Conservation (phyloP, 2,888 invertebrate species). For the Lepidocyrtoides sp. region DNA sequence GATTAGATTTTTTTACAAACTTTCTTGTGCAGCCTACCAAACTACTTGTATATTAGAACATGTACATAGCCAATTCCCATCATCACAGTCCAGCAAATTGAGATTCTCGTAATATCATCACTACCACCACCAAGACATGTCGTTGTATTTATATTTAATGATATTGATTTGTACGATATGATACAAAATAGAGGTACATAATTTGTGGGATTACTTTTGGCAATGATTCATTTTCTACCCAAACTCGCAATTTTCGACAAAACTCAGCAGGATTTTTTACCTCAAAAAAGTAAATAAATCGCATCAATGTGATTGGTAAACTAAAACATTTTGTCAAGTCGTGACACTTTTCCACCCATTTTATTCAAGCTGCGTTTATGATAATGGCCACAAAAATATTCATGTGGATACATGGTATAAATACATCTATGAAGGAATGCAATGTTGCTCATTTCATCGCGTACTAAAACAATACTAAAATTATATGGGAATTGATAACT, state of each 20-base stretch:
- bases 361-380: slow-evolving; percentile 27
- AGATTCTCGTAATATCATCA: neutral
- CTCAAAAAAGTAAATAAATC: slow-evolving; percentile 38
- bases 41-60: too few species aligned
- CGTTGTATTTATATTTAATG: slow-evolving; percentile 17
- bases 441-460: slow-evolving; percentile 9
- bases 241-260: slow-evolving; percentile 24
- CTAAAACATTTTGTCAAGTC: slow-evolving; percentile 69
- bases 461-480: slow-evolving; percentile 17
- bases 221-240: slow-evolving; percentile 65
- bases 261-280: slow-evolving; percentile 66
- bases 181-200: neutral
- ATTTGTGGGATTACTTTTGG: slow-evolving; percentile 52
- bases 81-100: neutral
- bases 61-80: too few species aligned
- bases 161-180: slow-evolving; percentile 12
- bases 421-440: slow-evolving; percentile 27
- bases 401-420: neutral
- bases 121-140: neutral
- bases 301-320: slow-evolving; percentile 18
- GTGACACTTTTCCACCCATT: slow-evolving; percentile 71
- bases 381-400: slow-evolving; percentile 15
- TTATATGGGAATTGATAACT: slow-evolving; percentile 33
- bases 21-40: neutral
- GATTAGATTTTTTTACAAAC: neutral